Evolutionary conservation across 2,113 vertebrate species (phyloP).

Genomic region (Mesitornis unicolor): DNA sequence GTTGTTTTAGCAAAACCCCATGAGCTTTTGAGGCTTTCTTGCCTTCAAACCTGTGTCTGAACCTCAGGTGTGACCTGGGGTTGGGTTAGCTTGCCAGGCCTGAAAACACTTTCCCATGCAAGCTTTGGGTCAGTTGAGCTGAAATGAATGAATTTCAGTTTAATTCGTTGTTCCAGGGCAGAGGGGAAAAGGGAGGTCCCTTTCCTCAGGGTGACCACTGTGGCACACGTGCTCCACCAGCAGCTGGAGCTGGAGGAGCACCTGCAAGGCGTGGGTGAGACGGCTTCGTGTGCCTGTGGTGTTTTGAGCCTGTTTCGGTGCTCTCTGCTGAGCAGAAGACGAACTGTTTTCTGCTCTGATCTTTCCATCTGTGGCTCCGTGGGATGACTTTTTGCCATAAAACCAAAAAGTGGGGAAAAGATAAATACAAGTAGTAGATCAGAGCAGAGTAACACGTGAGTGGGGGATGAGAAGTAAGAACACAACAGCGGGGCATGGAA

Average conservation of each 20-base stretch:
- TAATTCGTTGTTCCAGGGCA: neutral
- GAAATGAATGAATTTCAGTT: neutral
- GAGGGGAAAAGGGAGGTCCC: neutral
- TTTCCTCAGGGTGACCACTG: rapidly evolving
- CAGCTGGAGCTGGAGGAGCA: neutral
- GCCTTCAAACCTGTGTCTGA: neutral
- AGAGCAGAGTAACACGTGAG: neutral
- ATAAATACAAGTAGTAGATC: neutral
- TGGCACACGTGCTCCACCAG: neutral
- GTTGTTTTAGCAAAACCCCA: rapidly evolving
- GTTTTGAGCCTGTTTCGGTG: neutral
- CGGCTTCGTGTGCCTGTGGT: rapidly evolving
- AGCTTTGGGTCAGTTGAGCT: neutral
- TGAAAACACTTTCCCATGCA: rapidly evolving
- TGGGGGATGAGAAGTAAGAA: neutral
- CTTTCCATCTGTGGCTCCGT: neutral
- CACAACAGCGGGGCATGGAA: neutral
- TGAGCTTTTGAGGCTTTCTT: neutral
- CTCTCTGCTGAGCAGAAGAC: neutral
- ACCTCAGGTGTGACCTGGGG: neutral
- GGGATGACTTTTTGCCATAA: neutral
- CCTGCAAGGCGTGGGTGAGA: rapidly evolving
- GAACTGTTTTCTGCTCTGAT: neutral
- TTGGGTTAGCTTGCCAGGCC: neutral
- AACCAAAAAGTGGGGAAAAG: neutral